These are phyloP conservation scores for Ceryle rudis DNA, from an alignment of 2,797 vertebrate species.

Conservation along the genomic window DNA sequence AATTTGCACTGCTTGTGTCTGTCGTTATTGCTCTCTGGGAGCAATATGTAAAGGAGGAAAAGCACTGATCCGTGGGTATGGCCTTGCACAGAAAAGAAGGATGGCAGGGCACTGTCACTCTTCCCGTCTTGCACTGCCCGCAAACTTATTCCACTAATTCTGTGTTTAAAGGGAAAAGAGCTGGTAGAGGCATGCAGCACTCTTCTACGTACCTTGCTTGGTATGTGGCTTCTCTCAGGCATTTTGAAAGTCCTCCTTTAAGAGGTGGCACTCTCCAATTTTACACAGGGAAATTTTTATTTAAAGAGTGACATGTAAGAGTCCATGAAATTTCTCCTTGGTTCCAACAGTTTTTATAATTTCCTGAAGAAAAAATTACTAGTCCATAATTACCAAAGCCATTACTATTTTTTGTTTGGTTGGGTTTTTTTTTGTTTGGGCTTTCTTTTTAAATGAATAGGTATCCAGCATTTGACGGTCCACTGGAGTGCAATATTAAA, in stretches of 20 bases:
- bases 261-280: not conserved
- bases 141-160: not conserved
- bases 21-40: not conserved
- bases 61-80: fast-evolving
- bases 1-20: not conserved
- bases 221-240: fast-evolving
- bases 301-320: not conserved
- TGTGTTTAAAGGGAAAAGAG: not conserved
- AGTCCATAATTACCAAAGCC: not conserved
- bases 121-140: not conserved
- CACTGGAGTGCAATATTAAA: not conserved
- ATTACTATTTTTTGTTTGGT: not conserved
- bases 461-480: not conserved
- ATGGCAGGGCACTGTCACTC: fast-evolving
- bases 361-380: not conserved
- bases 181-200: not conserved
- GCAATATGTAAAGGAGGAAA: not conserved
- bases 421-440: too few relatives aligned
- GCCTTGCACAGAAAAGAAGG: not conserved
- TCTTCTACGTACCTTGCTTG: fast-evolving
- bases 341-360: not conserved
- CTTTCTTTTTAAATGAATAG: not conserved
- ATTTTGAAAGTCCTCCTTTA: not conserved
- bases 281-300: not conserved
- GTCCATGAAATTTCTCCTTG: not conserved